phyloP scores from a whole-genome alignment of 2,797 vertebrate genomes.

The Enteromius viviparus region DNA sequence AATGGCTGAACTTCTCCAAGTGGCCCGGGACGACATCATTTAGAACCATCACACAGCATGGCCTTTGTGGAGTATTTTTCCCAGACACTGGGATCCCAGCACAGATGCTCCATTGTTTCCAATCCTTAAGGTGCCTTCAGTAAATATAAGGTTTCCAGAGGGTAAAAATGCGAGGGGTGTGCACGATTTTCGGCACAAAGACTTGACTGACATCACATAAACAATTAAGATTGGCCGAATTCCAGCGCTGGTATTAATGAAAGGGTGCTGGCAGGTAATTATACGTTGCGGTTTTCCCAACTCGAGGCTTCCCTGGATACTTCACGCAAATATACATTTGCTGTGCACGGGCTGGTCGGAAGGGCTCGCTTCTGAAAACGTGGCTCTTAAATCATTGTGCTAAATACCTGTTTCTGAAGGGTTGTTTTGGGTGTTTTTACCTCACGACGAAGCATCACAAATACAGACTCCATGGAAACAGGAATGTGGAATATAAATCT shows the following conservation, averaged over 20 bases:
- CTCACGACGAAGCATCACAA: background rate
- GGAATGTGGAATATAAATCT: constrained; percentile 29
- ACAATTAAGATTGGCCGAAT: constrained; percentile 72
- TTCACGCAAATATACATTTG: constrained; percentile 56
- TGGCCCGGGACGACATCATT: background rate
- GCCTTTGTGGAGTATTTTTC: constrained; percentile 35
- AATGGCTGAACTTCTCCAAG: constrained; percentile 8
- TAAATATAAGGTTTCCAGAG: constrained; percentile 69
- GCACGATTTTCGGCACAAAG: constrained; percentile 46
- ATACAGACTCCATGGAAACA: constrained; percentile 34
- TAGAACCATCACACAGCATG: background rate
- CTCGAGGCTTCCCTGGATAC: constrained; percentile 62
- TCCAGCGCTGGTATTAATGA: constrained; percentile 71
- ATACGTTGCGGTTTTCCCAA: constrained; percentile 65
- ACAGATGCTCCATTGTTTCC: constrained; percentile 75
- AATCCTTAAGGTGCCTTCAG: constrained; percentile 58
- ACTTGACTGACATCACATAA: constrained; percentile 74
- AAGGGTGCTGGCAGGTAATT: constrained; percentile 70
- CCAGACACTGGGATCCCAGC: constrained; percentile 45
- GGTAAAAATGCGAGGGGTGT: constrained; percentile 43
- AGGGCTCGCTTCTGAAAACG: constrained; percentile 27
- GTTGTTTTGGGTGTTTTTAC: constrained; percentile 17
- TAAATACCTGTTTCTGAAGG: constrained; percentile 52
- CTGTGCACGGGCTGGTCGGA: constrained; percentile 15
- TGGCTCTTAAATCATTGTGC: constrained; percentile 47